phyloP scores from a whole-genome alignment of 2,797 vertebrate genomes.

The Pelobates cultripes region DNA sequence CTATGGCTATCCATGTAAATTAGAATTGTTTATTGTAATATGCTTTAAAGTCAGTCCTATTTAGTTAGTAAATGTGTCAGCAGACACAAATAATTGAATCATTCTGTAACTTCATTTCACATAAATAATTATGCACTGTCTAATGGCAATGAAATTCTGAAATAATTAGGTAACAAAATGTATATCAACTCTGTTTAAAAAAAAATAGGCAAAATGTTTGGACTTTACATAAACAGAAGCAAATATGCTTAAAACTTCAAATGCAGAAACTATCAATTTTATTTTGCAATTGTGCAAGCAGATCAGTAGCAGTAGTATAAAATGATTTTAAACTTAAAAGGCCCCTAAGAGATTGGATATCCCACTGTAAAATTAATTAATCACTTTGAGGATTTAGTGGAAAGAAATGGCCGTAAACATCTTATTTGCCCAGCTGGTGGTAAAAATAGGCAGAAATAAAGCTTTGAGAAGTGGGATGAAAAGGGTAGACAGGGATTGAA shows the following conservation, averaged over 20 bases:
- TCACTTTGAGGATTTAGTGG: constrained; percentile 80
- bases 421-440: constrained; percentile 81
- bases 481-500: constrained; percentile 60
- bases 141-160: constrained; percentile 67
- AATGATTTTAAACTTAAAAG: constrained; percentile 60
- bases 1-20: too few relatives aligned
- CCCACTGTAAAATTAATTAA: constrained; percentile 82
- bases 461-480: constrained; percentile 68
- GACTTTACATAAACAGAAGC: constrained; percentile 58
- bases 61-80: too few relatives aligned
- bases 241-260: constrained; percentile 63
- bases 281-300: constrained; percentile 38
- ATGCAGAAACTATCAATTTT: constrained; percentile 31
- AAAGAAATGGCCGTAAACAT: constrained; percentile 80
- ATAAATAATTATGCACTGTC: constrained; percentile 62
- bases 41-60: too few relatives aligned
- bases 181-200: constrained; percentile 59
- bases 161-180: constrained; percentile 51
- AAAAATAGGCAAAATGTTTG: constrained; percentile 23
- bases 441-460: constrained; percentile 70
- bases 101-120: constrained; percentile 62
- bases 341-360: constrained; percentile 62
- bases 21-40: too few relatives aligned
- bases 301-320: constrained; percentile 48
- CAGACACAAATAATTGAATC: constrained; percentile 57